Evolutionary conservation across 2,113 vertebrate genomes (phyloP).

Genomic region (Epinephelus cyanopodus): DNA sequence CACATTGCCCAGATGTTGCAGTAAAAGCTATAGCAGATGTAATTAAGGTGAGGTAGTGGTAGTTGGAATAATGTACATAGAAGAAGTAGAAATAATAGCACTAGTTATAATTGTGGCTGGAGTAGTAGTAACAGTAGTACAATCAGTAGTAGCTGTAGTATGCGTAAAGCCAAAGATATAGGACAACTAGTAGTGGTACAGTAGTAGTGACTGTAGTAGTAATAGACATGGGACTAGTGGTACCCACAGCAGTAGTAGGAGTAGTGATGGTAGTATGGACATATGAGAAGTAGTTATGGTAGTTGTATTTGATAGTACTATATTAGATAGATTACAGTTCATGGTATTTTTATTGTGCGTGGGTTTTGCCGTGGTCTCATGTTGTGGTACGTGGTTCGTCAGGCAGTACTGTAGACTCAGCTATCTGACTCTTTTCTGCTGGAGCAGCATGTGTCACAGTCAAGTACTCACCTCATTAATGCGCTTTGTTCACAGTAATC

Average conservation of each 20-base stretch:
- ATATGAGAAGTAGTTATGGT: background rate
- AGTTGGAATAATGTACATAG: background rate
- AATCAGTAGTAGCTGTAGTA: no score
- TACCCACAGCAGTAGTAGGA: background rate
- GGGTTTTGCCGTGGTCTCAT: background rate
- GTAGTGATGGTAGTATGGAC: background rate
- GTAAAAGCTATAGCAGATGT: no score
- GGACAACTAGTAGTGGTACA: no score
- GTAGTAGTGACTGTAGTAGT: background rate
- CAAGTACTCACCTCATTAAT: slow-evolving; percentile 71
- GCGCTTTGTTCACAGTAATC: slow-evolving; percentile 56
- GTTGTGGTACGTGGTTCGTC: background rate
- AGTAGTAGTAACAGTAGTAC: background rate
- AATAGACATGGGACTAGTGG: background rate
- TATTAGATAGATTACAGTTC: background rate
- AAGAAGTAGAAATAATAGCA: background rate
- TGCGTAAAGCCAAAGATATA: no score
- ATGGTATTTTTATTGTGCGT: background rate
- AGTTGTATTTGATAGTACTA: background rate
- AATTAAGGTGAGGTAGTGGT: background rate
- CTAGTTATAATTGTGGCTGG: background rate
- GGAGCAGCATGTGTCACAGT: slow-evolving; percentile 70
- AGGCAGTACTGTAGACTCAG: slow-evolving; percentile 48
- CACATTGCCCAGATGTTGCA: no score
- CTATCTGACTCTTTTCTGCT: slow-evolving; percentile 59